Percentiles rank a stretch among this genome's conserved stretches.
phyloP scores from a whole-genome alignment of 2,113 vertebrate genomes.

The Corythornis madagascariensis region DNA sequence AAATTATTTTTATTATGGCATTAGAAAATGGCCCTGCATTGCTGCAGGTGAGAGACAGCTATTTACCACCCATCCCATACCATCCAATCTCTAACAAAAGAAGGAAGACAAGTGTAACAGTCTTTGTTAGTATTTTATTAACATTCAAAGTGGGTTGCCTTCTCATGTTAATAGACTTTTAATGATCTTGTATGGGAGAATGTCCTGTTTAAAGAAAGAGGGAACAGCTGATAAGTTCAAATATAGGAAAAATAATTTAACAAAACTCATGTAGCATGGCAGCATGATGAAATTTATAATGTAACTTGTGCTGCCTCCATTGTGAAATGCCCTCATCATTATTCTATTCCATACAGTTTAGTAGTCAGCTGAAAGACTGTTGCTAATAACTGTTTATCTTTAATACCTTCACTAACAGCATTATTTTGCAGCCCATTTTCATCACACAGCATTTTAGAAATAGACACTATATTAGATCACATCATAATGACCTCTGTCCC shows the following conservation, averaged over 20 bases:
- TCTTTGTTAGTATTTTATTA: slow-evolving; percentile 3
- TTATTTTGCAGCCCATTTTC: not conserved
- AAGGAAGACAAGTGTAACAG: not conserved
- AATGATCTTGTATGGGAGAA: not conserved
- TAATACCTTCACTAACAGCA: not conserved
- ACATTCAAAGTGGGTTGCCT: not conserved
- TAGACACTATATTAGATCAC: not conserved
- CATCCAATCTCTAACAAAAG: not conserved
- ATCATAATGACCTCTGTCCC: not conserved
- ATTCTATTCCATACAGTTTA: not conserved
- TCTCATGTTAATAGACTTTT: not conserved
- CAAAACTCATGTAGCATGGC: not conserved
- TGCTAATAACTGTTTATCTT: slow-evolving; percentile 3
- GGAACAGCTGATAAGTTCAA: slow-evolving; percentile 9
- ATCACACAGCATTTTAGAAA: not conserved
- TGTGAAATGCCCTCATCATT: not conserved
- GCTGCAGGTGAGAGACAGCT: not conserved
- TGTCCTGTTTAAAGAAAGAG: not conserved
- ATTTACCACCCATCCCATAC: not conserved
- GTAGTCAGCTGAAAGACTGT: not conserved
- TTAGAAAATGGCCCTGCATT: not conserved
- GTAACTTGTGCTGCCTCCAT: not conserved
- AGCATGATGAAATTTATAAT: not conserved
- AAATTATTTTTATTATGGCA: not conserved
- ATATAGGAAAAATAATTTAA: not conserved